Evolutionary conservation across 2,888 invertebrate genomes (phyloP), one percentile per base, ranked within the genome.

Genomic region (Lithophane leautieri): DNA sequence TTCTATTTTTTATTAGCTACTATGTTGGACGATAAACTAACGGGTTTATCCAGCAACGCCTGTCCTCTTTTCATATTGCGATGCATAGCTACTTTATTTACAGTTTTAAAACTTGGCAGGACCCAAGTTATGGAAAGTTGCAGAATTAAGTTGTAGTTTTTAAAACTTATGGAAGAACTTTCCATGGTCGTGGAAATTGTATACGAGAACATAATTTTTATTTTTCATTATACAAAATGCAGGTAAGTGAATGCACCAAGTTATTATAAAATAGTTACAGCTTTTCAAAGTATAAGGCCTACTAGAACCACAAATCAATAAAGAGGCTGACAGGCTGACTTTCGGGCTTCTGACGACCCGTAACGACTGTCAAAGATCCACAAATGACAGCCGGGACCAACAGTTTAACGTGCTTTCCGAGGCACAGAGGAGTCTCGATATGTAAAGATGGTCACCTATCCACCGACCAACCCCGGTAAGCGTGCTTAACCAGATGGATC

Each of bases 91-190:
- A 58, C 25, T 80, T 72, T 65, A 79, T 34, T n/a, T 4, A 28
- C 28, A 56, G 47, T 74, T 63, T 68, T 44, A 28, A 56, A 81
- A 81, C 67, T 58, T 47, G 12, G 44, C 25, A 52, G n/a, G 19
- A 68, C 25, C 8, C 44, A 65, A 76, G 63, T 76, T 60, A 60
- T 61, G 34, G n/a, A 56, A 69, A 60, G 58, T 81, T 81, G 4
- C 12, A 56, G 69, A 61, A 69, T 76, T 54, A 67, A 42, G 47
- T 22, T 62, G 54, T 62, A 67, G 22, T 52, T 78, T 81, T 44
- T 28, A 34, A 75, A 68, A 74, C n/a, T 81, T 68, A 22, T 44
- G 34, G 9, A n/a, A 62, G n/a, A 25, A 9, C 22, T 50, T 60
- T 58, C 16, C 34, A 8, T 52, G 25, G 28, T 63, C 50, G 28